phyloP scores from a whole-genome alignment of 2,888 invertebrate genomes.

The Campoplex capitator region DNA sequence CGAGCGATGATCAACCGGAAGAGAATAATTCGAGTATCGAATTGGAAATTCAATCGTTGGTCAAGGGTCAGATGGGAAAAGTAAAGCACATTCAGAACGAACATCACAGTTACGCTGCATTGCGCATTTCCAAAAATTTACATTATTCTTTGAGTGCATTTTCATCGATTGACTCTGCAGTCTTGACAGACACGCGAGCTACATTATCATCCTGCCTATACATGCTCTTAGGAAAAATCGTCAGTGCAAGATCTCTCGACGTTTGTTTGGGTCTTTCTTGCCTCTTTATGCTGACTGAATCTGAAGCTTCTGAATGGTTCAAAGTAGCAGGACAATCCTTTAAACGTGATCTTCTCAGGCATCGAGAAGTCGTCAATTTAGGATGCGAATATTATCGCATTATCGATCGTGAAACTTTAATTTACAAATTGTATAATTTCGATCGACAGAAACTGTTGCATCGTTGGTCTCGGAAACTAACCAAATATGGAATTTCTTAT shows the following conservation, averaged over 20 bases:
- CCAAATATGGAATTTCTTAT: constrained; percentile 79
- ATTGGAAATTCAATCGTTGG: constrained; percentile 36
- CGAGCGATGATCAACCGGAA: constrained; percentile 3
- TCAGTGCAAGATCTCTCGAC: constrained; percentile 82
- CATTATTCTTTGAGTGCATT: constrained; percentile 68
- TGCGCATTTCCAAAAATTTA: constrained; percentile 75
- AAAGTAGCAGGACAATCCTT: constrained; percentile 69
- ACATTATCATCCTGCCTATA: constrained; percentile 75
- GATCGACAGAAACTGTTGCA: constrained; percentile 75
- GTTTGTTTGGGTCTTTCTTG: constrained; percentile 80
- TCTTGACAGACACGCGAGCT: constrained; percentile 73
- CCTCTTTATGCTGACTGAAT: constrained; percentile 78
- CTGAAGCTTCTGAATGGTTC: constrained; percentile 76
- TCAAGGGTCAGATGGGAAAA: constrained; percentile 55
- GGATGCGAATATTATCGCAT: constrained; percentile 78
- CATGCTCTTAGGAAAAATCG: constrained; percentile 81
- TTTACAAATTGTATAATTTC: constrained; percentile 65
- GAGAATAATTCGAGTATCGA: constrained; percentile 36
- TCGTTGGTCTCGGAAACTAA: constrained; percentile 79
- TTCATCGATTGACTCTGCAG: constrained; percentile 47
- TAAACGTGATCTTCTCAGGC: constrained; percentile 73
- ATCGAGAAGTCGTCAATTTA: constrained; percentile 75
- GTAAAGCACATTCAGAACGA: constrained; percentile 69
- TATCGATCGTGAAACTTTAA: constrained; percentile 66
- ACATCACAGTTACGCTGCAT: constrained; percentile 76